phyloP scores from a whole-genome alignment of 1,140 invertebrate genomes.

The Agrypnia vestita region DNA sequence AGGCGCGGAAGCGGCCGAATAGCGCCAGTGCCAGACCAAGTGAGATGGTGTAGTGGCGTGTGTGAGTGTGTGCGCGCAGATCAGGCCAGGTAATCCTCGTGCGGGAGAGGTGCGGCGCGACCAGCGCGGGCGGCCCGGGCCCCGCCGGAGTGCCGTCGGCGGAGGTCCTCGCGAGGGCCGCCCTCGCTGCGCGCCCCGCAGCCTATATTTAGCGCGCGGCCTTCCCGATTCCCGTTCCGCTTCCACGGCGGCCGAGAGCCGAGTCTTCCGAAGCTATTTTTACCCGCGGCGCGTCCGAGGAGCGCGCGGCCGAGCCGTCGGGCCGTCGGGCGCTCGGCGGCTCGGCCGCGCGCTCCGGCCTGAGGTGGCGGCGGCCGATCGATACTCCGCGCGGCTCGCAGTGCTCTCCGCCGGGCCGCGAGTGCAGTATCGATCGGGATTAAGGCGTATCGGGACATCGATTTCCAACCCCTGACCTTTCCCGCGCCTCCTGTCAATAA shows the following conservation, averaged over 20 bases:
- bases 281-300: constrained; percentile 3
- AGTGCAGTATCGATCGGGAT: constrained; percentile 31
- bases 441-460: background rate
- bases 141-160: background rate
- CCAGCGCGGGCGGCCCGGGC: background rate
- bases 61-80: constrained; percentile 44
- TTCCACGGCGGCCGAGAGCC: constrained; percentile 1
- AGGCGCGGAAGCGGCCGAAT: constrained; percentile 11
- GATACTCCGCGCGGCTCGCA: constrained; percentile 12
- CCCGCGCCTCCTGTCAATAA: background rate
- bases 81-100: constrained; percentile 38
- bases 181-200: constrained; percentile 8
- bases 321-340: background rate
- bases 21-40: constrained; percentile 44
- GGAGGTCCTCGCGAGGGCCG: background rate
- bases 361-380: constrained; percentile 2
- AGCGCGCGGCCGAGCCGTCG: background rate
- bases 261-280: constrained; percentile 39
- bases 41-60: constrained; percentile 51
- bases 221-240: constrained; percentile 26
- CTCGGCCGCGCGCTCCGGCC: background rate
- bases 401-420: constrained; percentile 5
- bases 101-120: constrained; percentile 16
- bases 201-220: constrained; percentile 47
- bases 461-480: background rate